Percentiles rank a stretch among this genome's conserved stretches.
phyloP scores from a whole-genome alignment of 2,113 vertebrate genomes.

The human region GRCh38 chr15:89399001-89399500 shows the following conservation, averaged over 20 bases:
- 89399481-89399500: constrained; percentile 42
- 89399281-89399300: neutral
- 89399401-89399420: neutral
- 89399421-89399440: neutral
- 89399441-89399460: constrained; percentile 14
- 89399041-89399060: neutral
- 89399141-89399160: neutral
- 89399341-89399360: neutral
- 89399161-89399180: neutral
- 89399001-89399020: neutral
- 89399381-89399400: neutral
- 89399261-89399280: neutral
- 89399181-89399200: neutral
- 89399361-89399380: neutral
- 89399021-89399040: neutral
- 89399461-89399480: neutral
- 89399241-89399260: neutral
- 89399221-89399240: too few species aligned
- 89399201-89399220: neutral
- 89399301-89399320: neutral
- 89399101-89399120: neutral
- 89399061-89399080: neutral
- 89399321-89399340: neutral
- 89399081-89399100: neutral
- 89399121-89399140: neutral